Evolutionary conservation across 1,140 invertebrate species (phyloP).

Genomic region (Telenomus remus): DNA sequence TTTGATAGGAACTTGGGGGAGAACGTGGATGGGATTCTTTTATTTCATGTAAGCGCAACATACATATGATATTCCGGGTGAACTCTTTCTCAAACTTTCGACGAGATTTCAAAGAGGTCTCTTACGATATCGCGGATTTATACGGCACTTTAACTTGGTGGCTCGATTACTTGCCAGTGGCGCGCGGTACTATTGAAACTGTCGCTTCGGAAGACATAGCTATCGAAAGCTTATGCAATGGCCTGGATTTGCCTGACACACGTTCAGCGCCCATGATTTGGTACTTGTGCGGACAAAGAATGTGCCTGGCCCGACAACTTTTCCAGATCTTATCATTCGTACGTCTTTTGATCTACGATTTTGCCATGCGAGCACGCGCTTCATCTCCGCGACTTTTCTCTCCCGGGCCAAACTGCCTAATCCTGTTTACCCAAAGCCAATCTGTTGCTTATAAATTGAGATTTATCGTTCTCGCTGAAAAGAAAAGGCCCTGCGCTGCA

Average conservation of each 20-base stretch:
- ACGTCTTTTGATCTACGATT: slow-evolving; percentile 45
- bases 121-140: slow-evolving; percentile 64
- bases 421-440: too few species aligned
- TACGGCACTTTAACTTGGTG: slow-evolving; percentile 57
- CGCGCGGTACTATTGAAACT: slow-evolving; percentile 58
- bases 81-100: slow-evolving; percentile 52
- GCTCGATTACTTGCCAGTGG: slow-evolving; percentile 49
- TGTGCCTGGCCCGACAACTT: slow-evolving; percentile 48
- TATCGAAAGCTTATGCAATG: slow-evolving; percentile 57
- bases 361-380: slow-evolving; percentile 25
- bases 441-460: too few species aligned
- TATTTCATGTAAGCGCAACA: slow-evolving; percentile 50
- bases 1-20: slow-evolving; percentile 23
- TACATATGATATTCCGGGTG: slow-evolving; percentile 44
- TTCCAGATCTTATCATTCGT: slow-evolving; percentile 50
- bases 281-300: slow-evolving; percentile 54
- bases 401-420: too few species aligned
- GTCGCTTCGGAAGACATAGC: slow-evolving; percentile 57
- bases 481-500: too few species aligned
- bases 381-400: slow-evolving; percentile 24
- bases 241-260: slow-evolving; percentile 55
- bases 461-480: too few species aligned
- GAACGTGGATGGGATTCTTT: slow-evolving; percentile 40
- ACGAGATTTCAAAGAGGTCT: slow-evolving; percentile 53
- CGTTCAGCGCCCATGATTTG: slow-evolving; percentile 52